Evolutionary conservation across 1,140 invertebrate genomes (phyloP), one percentile per base, ranked within the genome.

Genomic region (Sweltsa coloradensis): DNA sequence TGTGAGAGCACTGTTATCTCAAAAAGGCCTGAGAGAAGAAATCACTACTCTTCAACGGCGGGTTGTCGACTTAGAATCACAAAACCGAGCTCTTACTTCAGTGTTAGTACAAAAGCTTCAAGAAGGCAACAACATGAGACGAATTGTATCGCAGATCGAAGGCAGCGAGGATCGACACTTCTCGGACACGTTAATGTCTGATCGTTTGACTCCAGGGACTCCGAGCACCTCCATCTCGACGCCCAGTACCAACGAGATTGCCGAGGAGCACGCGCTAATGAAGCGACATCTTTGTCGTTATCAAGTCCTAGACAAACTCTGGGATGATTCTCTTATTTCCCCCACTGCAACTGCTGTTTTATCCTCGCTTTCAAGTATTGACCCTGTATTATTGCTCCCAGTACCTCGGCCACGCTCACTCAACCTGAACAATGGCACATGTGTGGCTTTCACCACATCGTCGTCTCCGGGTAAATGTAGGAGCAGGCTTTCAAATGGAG

Each of bases 1-100:
- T 52, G 84, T 89, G 34, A 76, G 83, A 53, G 85, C 85, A 19
- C 68, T 89, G 27, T 73, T 89, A 45, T 78, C 81, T 18, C 86
- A 89, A 71, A 89, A 88, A 9, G 76, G 74, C 51, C 66, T 81
- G 7, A 71, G 75, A 36, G 80, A 82, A 59, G 79, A 83, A 62
- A 70, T 83, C 53, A 70, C 69, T 21, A 69, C 71, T 4, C 62
- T 81, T 18, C 73, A 78, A 45, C 69, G 68, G 51, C 70, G 73
- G 40, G 76, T 81, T 25, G 7, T 7, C 51, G 79, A 83, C 54
- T 65, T 83, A 21, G 80, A 82, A 59, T 67, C 72, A 9, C 78
- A 82, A 55, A 83, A 83, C 62, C 62, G 74, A 29, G 71, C 77
- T 6, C 58, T 83, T 29, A 78, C 76, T 27, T 70, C 76, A 2